Evolutionary conservation across 2,888 invertebrate genomes (phyloP), one percentile per base, ranked within the genome.

Genomic region (Erannis defoliaria): DNA sequence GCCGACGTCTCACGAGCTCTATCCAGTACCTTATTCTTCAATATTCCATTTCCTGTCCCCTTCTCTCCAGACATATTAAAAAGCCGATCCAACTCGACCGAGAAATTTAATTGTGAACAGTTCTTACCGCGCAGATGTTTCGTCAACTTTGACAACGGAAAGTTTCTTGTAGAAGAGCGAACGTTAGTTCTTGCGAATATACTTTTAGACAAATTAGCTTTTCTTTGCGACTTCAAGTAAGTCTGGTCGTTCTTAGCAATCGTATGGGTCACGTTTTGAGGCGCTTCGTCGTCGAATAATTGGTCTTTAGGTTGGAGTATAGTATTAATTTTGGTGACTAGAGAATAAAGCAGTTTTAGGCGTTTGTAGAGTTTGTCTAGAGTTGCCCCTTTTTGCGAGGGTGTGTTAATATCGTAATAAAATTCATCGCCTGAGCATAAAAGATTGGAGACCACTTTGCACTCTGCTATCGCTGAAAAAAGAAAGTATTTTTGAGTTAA

Each of bases 361-460:
- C 93, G 79, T 62, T 91, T 90, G 10, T 82, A 35, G 0, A 93
- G 77, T 72, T 89, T 85, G 1, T 84, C 83, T 10, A 84, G 69
- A 0, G 82, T 81, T 2, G 76, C 71, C 55, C 80, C 81, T 16
- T 72, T 75, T 26, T 72, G 70, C 1, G 35, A 40, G 2, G 76
- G 71, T 62, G 76, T 78, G 64, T 79, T 82, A 5, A 84, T 67
- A 4, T 84, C 73, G 48, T 84, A 88, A 1, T 75, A 23, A 50
- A 79, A 84, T 64, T 88, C 85, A 0, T 69, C 68, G 1, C 72
- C 62, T 0, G 79, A 65, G 48, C 79, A 75, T 9, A 91, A 70
- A 9, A 88, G 70, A 56, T 91, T 86, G 66, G 84, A 87, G 0
- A 92, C 92, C 2, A 89, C 81, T 76, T 90, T 91, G 67, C 93